Conservation (phyloP, 2,113 vertebrate genomes). For the Chaetodon trifascialis region DNA sequence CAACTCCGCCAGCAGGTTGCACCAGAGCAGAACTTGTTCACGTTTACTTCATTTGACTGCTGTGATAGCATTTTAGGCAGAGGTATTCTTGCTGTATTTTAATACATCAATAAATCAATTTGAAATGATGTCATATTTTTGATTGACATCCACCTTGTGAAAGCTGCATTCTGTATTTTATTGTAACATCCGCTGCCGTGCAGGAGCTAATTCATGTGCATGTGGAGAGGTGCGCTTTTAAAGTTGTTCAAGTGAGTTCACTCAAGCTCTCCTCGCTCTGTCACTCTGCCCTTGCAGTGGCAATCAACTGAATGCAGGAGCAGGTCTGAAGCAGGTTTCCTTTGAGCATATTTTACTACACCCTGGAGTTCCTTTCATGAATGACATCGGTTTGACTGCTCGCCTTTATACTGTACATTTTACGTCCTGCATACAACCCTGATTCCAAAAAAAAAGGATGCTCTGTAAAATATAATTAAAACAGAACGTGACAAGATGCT, state of each 20-base stretch:
- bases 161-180: slow-evolving; percentile 9
- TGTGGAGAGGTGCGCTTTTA: slow-evolving; percentile 21
- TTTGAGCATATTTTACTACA: slow-evolving; percentile 43
- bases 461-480: too few species aligned
- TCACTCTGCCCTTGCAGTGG: slow-evolving; percentile 23
- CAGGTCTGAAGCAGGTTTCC: slow-evolving; percentile 49
- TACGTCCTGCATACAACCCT: background rate
- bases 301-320: slow-evolving; percentile 58
- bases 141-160: background rate
- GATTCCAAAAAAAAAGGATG: too few species aligned
- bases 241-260: slow-evolving; percentile 57
- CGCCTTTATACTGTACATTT: background rate
- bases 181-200: background rate
- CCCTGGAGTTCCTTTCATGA: slow-evolving; percentile 20
- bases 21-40: background rate
- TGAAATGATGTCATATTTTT: slow-evolving; percentile 7
- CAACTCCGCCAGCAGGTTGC: background rate
- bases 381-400: slow-evolving; percentile 18
- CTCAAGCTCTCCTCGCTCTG: slow-evolving; percentile 33
- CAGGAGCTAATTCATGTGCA: slow-evolving; percentile 32
- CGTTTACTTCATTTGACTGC: background rate
- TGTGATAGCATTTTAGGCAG: background rate
- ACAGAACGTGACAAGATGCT: too few species aligned
- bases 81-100: background rate
- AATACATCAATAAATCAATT: background rate